These are phyloP conservation scores for Xestia c-nigrum DNA, from an alignment of 2,888 invertebrate species.

Conservation along the genomic window DNA sequence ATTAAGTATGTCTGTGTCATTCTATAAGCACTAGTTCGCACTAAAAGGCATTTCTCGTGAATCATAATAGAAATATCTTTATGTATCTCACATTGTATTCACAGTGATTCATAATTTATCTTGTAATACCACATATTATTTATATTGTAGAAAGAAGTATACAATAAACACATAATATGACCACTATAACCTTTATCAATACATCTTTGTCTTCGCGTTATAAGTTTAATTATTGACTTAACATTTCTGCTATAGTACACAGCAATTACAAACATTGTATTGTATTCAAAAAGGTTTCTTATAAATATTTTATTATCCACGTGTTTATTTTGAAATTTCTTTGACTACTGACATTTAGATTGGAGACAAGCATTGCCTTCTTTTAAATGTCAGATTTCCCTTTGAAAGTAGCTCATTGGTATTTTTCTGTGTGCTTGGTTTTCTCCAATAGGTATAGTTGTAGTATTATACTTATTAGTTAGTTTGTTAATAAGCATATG, in stretches of 20 bases:
- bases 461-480: not conserved
- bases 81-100: not conserved
- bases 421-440: not conserved
- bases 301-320: not conserved
- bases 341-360: conserved; percentile 1
- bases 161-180: not conserved
- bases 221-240: conserved; percentile 15
- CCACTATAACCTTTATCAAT: not conserved
- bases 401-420: not conserved
- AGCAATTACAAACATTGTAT: not conserved
- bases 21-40: not conserved
- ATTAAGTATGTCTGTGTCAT: not conserved
- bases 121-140: not conserved
- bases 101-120: not conserved
- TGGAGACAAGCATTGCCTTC: not conserved
- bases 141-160: not conserved
- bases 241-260: conserved; percentile 2
- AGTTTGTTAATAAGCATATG: too few species aligned
- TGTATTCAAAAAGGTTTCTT: not conserved
- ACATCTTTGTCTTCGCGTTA: not conserved
- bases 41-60: not conserved
- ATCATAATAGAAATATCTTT: not conserved
- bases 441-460: not conserved
- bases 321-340: conserved; percentile 30
- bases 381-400: not conserved